Conservation (phyloP, 1,140 invertebrate species). For the Sipha flava region DNA sequence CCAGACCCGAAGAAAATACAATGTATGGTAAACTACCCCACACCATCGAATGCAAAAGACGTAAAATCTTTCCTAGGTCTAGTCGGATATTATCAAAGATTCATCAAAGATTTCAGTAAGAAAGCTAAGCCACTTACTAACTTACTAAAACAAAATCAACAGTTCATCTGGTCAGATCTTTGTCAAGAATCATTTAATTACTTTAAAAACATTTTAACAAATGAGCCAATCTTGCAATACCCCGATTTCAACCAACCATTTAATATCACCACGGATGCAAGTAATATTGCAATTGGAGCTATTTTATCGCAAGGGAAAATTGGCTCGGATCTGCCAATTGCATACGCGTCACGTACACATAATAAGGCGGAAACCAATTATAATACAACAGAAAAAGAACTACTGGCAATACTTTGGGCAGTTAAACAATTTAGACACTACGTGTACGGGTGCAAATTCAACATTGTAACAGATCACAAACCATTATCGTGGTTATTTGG, state of each 20-base stretch:
- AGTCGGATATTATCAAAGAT: constrained; percentile 43
- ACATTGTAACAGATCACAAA: constrained; percentile 42
- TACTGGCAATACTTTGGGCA: constrained; percentile 44
- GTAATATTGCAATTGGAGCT: constrained; percentile 37
- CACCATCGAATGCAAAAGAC: constrained; percentile 41
- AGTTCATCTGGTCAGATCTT: neutral
- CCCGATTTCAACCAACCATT: constrained; percentile 42
- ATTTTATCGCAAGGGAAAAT: constrained; percentile 41
- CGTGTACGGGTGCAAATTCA: constrained; percentile 47
- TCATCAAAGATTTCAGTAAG: constrained; percentile 41
- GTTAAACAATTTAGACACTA: constrained; percentile 47
- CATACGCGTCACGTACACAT: constrained; percentile 44
- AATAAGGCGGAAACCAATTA: constrained; percentile 45
- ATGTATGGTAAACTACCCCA: constrained; percentile 40
- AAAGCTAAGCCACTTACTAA: constrained; percentile 39
- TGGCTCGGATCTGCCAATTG: constrained; percentile 38
- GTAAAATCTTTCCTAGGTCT: constrained; percentile 46
- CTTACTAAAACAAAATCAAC: constrained; percentile 25
- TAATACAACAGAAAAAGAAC: constrained; percentile 44
- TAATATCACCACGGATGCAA: constrained; percentile 52
- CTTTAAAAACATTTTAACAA: constrained; percentile 43
- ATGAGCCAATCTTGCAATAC: constrained; percentile 41
- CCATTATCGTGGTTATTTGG: neutral
- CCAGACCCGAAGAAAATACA: constrained; percentile 42
- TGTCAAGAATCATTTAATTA: constrained; percentile 42